Evolutionary conservation across 1,140 invertebrate species (phyloP), one percentile per base, ranked within the genome.

Genomic region (Galleria mellonella): DNA sequence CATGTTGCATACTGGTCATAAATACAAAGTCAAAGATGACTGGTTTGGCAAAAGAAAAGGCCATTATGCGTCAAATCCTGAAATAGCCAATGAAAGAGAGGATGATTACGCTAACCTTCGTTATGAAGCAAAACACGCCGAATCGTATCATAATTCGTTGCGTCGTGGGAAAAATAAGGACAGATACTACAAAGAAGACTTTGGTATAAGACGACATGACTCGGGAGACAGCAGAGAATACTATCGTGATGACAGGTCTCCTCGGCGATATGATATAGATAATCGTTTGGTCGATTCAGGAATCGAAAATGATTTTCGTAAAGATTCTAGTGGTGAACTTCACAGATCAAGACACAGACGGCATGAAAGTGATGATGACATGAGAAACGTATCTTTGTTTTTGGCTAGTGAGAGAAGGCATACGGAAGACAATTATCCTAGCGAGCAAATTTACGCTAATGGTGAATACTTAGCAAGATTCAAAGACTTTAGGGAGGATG

Each of bases 231-330:
- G 71, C 49, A 72, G 73, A 39, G 84, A 81, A 62, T 88, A 78
- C 43, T 89, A 77, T 51, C 72, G 77, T 38, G 77, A 74, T 37
- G 78, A 77, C 44, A 82, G 69, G 60, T 81, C 74, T 47, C 87
- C 71, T 37, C 76, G 70, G 47, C 78, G 82, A 54, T 83, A 72
- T 50, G 84, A 87, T 33, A 87, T 83, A 45, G 90, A 91, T 46
- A 91, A 91, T 54, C 87, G 90, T 23, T 81, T 92, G 12, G 92
- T 91, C 2, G 92, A 94, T 78, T 94, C 92, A 0, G 92, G 92
- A 0, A 94, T 93, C 43, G 92, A 93, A 68, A 93, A 93, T 54
- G 92, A 94, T 58, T 93, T 92, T 55, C 87, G 91, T 31, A 88
- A 92, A 13, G 91, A 93, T 55, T 92, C 91, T 3, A 91, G 89